These are phyloP conservation scores for Calosoma granatense DNA, from an alignment of 1,140 invertebrate genomes.

Conservation along the genomic window DNA sequence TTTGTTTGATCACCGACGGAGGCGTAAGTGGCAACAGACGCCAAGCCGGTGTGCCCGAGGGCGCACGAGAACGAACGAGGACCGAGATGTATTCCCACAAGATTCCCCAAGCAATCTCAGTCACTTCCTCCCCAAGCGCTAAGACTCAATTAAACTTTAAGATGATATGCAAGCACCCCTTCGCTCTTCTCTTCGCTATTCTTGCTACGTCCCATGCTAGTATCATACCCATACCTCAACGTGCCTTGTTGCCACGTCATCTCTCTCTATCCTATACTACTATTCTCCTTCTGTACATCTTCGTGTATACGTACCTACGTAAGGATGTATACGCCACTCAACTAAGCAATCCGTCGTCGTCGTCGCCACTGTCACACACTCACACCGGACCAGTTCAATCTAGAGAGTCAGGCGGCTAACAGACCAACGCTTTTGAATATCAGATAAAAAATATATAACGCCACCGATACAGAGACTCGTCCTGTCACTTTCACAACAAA, in stretches of 20 bases:
- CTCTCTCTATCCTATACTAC: neutral
- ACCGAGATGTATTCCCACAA: constrained; percentile 26
- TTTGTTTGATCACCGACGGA: constrained; percentile 28
- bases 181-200: neutral
- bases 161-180: constrained; percentile 49
- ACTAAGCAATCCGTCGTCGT: neutral
- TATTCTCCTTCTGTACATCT: neutral
- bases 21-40: constrained; percentile 26
- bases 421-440: too few species aligned
- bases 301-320: neutral
- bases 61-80: constrained; percentile 5
- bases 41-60: constrained; percentile 11
- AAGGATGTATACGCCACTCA: neutral
- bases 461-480: too few species aligned
- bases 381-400: too few species aligned
- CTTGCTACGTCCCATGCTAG: constrained; percentile 13
- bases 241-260: constrained; percentile 11
- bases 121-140: constrained; percentile 40
- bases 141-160: constrained; percentile 61
- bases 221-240: too few species aligned
- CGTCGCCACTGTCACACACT: too few species aligned
- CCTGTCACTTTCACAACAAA: too few species aligned
- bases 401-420: too few species aligned
- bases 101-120: constrained; percentile 42
- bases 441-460: too few species aligned